Evolutionary conservation across 2,888 invertebrate genomes (phyloP).

Genomic region (Cheilosia pagana): DNA sequence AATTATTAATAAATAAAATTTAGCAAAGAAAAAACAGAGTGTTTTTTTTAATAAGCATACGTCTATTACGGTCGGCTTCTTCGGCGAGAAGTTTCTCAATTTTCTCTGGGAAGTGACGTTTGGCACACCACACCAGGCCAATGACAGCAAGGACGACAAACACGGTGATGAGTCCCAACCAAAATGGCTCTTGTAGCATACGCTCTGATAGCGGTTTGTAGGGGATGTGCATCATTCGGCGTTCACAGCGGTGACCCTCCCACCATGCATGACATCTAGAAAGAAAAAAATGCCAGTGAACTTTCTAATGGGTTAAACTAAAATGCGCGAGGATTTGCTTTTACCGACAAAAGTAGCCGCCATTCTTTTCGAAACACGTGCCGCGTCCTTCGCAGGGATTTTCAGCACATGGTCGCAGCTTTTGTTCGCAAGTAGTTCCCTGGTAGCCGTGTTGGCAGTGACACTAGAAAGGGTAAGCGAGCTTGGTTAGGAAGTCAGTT

Average conservation of each 20-base stretch:
- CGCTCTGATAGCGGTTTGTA: constrained; percentile 90
- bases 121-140: constrained; percentile 92
- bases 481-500: not conserved
- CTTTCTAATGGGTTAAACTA: not conserved
- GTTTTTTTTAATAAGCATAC: constrained; percentile 84
- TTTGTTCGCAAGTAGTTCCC: constrained; percentile 88
- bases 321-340: not conserved
- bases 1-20: constrained; percentile 10
- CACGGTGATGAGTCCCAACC: constrained; percentile 94
- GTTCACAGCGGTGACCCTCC: constrained; percentile 89
- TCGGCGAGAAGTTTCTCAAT: constrained; percentile 92
- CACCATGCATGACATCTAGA: constrained; percentile 89
- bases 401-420: constrained; percentile 88
- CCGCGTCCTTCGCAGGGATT: constrained; percentile 91
- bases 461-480: constrained; percentile 83
- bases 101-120: constrained; percentile 93
- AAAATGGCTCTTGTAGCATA: constrained; percentile 94
- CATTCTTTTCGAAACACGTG: constrained; percentile 88
- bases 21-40: constrained; percentile 2
- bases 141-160: constrained; percentile 91
- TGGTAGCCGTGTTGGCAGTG: constrained; percentile 88
- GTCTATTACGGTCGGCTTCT: constrained; percentile 89
- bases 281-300: constrained; percentile 1
- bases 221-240: constrained; percentile 87
- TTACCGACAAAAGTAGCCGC: constrained; percentile 87